phyloP scores from a whole-genome alignment of 2,113 vertebrate genomes.

The pig (Sus scrofa) region T2T-Sscrofa CM000812.6:112703001-112703500 shows the following conservation, averaged over 20 bases:
- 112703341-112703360: not conserved
- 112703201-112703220: not conserved
- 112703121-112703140: slow-evolving; percentile 59
- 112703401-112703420: not conserved
- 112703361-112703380: not conserved
- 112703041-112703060: slow-evolving; percentile 71
- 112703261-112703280: not conserved
- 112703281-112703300: not conserved
- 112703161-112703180: not conserved
- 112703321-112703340: not conserved
- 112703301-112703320: not conserved
- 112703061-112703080: slow-evolving; percentile 69
- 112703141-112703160: slow-evolving; percentile 51
- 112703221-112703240: not conserved
- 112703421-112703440: not conserved
- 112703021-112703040: slow-evolving; percentile 71
- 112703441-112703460: slow-evolving; percentile 19
- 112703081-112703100: slow-evolving; percentile 76
- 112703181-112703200: slow-evolving; percentile 55
- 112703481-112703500: not conserved
- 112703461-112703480: not conserved
- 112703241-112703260: not conserved
- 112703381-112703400: slow-evolving; percentile 42
- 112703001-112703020: slow-evolving; percentile 72
- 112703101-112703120: slow-evolving; percentile 52